These are phyloP conservation scores for Melinaea marsaeus DNA, from an alignment of 2,888 invertebrate species.

Conservation along the genomic window DNA sequence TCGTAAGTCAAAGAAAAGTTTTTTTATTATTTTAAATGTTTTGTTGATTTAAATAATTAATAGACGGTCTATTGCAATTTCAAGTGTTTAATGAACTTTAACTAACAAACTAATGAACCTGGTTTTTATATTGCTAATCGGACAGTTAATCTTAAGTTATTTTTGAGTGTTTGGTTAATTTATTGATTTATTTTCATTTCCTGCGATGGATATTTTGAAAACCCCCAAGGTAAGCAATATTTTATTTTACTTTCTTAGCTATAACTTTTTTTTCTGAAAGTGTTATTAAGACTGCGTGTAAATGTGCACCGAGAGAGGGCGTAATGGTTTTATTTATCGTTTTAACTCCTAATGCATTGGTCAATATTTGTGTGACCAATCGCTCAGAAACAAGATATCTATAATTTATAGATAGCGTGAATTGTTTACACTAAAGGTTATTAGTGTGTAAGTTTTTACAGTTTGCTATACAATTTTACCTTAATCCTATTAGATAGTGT, in stretches of 20 bases:
- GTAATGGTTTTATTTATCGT: neutral
- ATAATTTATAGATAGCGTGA: no score
- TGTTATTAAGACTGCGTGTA: neutral
- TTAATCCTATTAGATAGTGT: no score
- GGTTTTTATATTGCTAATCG: no score
- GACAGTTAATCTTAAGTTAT: neutral
- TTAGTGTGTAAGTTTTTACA: no score
- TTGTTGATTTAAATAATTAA: conserved; percentile 11
- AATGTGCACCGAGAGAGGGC: neutral
- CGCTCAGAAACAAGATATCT: neutral
- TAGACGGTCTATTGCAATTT: no score
- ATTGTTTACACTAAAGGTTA: no score
- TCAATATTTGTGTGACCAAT: neutral
- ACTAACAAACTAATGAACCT: no score
- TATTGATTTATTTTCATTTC: conserved; percentile 54
- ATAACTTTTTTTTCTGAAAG: neutral
- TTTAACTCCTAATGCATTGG: conserved; percentile 2
- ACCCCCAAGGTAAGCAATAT: conserved; percentile 63
- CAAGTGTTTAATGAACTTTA: no score
- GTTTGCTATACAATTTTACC: no score
- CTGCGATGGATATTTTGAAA: conserved; percentile 66
- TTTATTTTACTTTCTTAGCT: neutral
- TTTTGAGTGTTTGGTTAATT: conserved; percentile 19
- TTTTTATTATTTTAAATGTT: conserved; percentile 19
- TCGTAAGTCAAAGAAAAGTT: conserved; percentile 14